Evolutionary conservation across 2,797 vertebrate species (phyloP), one percentile per base, ranked within the genome.

Genomic region (Eleutherodactylus coqui): DNA sequence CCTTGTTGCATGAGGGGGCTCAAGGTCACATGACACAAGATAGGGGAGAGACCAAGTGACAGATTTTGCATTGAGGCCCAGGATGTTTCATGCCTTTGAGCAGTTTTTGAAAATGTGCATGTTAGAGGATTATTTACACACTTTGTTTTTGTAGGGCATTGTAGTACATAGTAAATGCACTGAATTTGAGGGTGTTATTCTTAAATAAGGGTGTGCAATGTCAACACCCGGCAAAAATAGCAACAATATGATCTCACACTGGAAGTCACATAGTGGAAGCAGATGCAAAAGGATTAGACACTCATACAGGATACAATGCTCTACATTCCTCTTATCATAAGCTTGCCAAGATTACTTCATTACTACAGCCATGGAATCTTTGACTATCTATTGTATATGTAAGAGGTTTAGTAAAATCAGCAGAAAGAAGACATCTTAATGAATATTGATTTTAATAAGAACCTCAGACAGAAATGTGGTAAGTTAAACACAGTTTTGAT

Each of bases 131-230:
- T 29, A 2, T 62, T 0, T 32, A 4, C 27, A 62, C 27, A 32
- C 3, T 11, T 7, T 29, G 58, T 58, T 1, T 9, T 8, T 8
- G n/a, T 27, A 24, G 9, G n/a, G 10, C 36, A 24, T 38, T 24
- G 1, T 24, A 34, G 6, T 32, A n/a, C 19, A 38, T 1, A 70
- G 19, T 41, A 70, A 2, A 41, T 38, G 19, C 29, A 62, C 41
- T 47, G 32, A 75, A 62, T 38, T 62, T 32, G 55, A 64, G 21
- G 36, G 24, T 64, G 64, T n/a, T n/a, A n/a, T n/a, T 75, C n/a
- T 70, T 55, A 69, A 78, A 78, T 76, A 85, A 79, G 75, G 84
- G 73, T 64, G 49, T 27, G 67, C 73, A 86, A 77, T 82, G 73
- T 86, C 55, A 82, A 45, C 7, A 77, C 10, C 69, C 55, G 79